phyloP scores from a whole-genome alignment of 2,113 vertebrate genomes.

The Prinia subflava region DNA sequence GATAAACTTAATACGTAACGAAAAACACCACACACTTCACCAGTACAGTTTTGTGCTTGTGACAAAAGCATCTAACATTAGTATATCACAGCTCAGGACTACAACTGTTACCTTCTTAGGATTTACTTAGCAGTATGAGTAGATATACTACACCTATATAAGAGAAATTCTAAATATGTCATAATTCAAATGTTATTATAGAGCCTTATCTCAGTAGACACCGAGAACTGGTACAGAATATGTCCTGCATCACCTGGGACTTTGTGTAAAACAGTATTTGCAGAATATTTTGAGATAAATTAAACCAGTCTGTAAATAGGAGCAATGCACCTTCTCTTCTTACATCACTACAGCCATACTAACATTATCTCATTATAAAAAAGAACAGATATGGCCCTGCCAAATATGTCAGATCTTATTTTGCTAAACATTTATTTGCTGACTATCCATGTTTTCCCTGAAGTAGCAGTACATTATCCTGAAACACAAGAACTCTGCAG shows the following conservation, averaged over 20 bases:
- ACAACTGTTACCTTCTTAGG: background rate
- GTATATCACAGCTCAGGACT: background rate
- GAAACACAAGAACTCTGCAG: background rate
- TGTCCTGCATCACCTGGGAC: background rate
- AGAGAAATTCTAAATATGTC: background rate
- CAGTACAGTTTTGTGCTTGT: background rate
- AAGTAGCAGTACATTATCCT: background rate
- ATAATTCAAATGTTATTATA: background rate
- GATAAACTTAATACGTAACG: background rate
- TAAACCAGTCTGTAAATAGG: background rate
- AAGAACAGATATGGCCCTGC: background rate
- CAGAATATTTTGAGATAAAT: background rate
- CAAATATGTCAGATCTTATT: background rate
- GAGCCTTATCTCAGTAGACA: background rate
- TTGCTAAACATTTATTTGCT: background rate
- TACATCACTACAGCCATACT: background rate
- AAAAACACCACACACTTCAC: background rate
- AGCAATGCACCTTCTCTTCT: background rate
- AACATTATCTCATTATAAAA: background rate
- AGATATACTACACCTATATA: background rate
- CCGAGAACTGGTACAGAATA: background rate
- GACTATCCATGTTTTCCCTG: background rate
- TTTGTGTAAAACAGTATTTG: background rate
- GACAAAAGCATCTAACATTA: background rate
- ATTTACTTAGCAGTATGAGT: background rate